These are phyloP conservation scores for Leptoteleia sp. DNA, from an alignment of 1,140 invertebrate genomes.

Conservation along the genomic window DNA sequence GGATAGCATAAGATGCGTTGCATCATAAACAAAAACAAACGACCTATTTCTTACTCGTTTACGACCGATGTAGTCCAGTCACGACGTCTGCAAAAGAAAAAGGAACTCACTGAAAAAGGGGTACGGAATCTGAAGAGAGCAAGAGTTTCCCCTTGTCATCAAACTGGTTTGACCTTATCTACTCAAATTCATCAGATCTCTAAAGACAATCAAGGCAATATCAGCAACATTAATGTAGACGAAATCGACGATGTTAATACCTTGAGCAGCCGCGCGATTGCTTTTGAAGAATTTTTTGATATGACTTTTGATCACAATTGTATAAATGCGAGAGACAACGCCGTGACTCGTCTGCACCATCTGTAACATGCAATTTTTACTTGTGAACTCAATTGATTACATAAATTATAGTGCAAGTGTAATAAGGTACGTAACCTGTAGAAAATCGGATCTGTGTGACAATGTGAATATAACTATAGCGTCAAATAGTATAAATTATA, in stretches of 20 bases:
- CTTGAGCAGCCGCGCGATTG: no score
- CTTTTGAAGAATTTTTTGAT: slow-evolving; percentile 7
- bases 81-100: slow-evolving; percentile 35
- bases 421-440: slow-evolving; percentile 75
- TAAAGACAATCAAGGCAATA: slow-evolving; percentile 44
- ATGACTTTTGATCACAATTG: slow-evolving; percentile 1
- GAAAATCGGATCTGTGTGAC: slow-evolving; percentile 76
- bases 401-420: slow-evolving; percentile 74
- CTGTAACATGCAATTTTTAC: slow-evolving; percentile 79
- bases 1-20: slow-evolving; percentile 66
- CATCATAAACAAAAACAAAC: slow-evolving; percentile 34
- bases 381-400: slow-evolving; percentile 73
- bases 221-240: neutral
- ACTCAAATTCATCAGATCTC: slow-evolving; percentile 12
- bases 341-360: slow-evolving; percentile 74
- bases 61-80: slow-evolving; percentile 55
- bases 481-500: slow-evolving; percentile 61
- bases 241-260: slow-evolving; percentile 1
- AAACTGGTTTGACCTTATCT: slow-evolving; percentile 14
- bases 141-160: neutral
- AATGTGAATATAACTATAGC: slow-evolving; percentile 76
- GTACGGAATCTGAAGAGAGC: no score
- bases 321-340: slow-evolving; percentile 37
- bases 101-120: neutral
- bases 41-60: slow-evolving; percentile 65